These are phyloP conservation scores for Euplagia quadripunctaria DNA, from an alignment of 2,888 invertebrate species.

Conservation along the genomic window DNA sequence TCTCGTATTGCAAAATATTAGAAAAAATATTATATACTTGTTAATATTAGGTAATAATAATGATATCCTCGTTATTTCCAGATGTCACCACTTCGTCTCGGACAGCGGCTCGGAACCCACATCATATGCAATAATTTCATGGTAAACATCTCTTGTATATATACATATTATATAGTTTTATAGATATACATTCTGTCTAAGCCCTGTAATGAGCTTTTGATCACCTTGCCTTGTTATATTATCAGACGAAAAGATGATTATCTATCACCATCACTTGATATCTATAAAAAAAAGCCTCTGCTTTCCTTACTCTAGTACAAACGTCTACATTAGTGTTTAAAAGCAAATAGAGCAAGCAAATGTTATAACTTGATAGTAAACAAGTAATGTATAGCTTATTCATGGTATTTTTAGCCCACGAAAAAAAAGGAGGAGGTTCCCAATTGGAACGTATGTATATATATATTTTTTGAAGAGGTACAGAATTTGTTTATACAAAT, in stretches of 20 bases:
- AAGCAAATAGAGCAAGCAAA: background rate
- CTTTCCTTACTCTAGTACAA: background rate
- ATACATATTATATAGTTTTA: background rate
- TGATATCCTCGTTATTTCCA: constrained; percentile 50
- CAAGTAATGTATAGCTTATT: no score
- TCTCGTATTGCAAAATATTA: background rate
- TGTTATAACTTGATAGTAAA: no score
- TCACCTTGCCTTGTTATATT: background rate
- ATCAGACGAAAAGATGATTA: background rate
- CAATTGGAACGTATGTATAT: no score
- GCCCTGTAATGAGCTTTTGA: background rate
- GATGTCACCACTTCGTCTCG: constrained; percentile 73
- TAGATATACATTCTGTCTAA: background rate
- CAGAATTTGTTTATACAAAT: no score
- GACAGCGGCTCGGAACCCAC: constrained; percentile 63
- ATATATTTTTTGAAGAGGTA: no score
- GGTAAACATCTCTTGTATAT: constrained; percentile 56
- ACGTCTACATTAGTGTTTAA: background rate
- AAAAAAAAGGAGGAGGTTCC: no score
- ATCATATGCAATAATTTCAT: constrained; percentile 74
- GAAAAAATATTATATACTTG: background rate
- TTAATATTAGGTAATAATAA: background rate
- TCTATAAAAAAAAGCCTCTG: background rate
- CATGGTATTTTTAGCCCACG: no score
- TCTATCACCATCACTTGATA: background rate